phyloP scores from a whole-genome alignment of 1,140 invertebrate genomes.

The Philopotamus ludificatus region DNA sequence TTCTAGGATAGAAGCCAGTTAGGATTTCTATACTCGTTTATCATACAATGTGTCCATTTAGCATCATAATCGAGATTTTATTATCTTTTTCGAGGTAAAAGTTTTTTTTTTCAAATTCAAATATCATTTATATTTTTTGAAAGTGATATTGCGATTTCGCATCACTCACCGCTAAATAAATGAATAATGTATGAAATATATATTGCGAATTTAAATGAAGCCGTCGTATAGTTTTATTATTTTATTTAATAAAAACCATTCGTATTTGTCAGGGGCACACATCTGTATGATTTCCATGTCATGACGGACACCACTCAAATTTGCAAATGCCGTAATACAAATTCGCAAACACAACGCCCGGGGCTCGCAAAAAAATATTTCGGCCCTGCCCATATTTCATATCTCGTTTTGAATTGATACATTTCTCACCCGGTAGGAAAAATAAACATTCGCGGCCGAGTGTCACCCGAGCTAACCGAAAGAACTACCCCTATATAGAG shows the following conservation, averaged over 20 bases:
- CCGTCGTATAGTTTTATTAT: not conserved
- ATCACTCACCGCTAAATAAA: too few relatives aligned
- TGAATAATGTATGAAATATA: too few relatives aligned
- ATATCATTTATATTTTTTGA: too few relatives aligned
- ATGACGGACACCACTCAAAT: not conserved
- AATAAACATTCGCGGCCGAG: constrained; percentile 16
- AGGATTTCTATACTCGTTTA: not conserved
- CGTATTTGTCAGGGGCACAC: not conserved
- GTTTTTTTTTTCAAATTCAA: not conserved
- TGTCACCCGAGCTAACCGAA: constrained; percentile 21
- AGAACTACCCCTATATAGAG: constrained; percentile 15
- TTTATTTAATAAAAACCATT: not conserved
- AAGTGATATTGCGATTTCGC: too few relatives aligned
- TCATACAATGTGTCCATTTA: not conserved
- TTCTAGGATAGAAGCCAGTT: not conserved
- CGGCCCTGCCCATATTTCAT: constrained; percentile 7
- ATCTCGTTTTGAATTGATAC: constrained; percentile 18
- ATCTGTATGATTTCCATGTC: not conserved
- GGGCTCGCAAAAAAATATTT: constrained; percentile 4
- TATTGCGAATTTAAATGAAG: too few relatives aligned
- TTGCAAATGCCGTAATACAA: not conserved
- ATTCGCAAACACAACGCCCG: not conserved
- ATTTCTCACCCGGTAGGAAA: constrained; percentile 15
- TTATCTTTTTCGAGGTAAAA: not conserved
- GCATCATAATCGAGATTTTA: not conserved